Conservation (phyloP, 1,140 invertebrate species). For the Nymphalis io region DNA sequence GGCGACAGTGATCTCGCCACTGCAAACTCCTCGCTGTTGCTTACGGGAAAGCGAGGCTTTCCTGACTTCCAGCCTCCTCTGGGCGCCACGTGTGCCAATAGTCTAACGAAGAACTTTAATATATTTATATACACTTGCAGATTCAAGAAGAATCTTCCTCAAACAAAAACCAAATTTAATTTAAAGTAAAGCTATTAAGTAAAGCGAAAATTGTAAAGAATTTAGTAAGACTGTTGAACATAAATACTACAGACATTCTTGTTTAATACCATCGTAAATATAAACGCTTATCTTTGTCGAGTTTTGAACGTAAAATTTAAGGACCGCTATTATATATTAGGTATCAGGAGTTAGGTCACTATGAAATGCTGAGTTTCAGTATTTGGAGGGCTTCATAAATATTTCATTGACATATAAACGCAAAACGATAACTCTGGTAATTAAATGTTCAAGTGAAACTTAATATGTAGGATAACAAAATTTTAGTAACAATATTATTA, state of each 20-base stretch:
- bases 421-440: background rate
- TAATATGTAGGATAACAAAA: too few species aligned
- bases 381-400: conserved; percentile 6
- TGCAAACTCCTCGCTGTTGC: too few species aligned
- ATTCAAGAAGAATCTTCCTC: too few species aligned
- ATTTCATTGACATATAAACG: conserved; percentile 23
- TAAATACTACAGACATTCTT: conserved; percentile 19
- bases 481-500: too few species aligned
- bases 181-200: background rate
- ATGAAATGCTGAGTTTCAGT: conserved; percentile 27
- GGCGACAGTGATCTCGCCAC: too few species aligned
- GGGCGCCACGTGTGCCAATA: too few species aligned
- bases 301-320: conserved; percentile 41
- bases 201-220: conserved; percentile 4
- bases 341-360: conserved; percentile 30
- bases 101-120: too few species aligned
- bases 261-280: conserved; percentile 32
- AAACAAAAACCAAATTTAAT: too few species aligned
- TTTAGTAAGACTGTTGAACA: background rate
- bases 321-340: conserved; percentile 31
- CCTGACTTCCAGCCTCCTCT: too few species aligned
- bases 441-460: too few species aligned
- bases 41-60: too few species aligned
- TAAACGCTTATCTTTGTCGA: conserved; percentile 36
- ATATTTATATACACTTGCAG: too few species aligned